phyloP scores from a whole-genome alignment of 2,113 vertebrate genomes.

The Chelonoidis abingdonii region DNA sequence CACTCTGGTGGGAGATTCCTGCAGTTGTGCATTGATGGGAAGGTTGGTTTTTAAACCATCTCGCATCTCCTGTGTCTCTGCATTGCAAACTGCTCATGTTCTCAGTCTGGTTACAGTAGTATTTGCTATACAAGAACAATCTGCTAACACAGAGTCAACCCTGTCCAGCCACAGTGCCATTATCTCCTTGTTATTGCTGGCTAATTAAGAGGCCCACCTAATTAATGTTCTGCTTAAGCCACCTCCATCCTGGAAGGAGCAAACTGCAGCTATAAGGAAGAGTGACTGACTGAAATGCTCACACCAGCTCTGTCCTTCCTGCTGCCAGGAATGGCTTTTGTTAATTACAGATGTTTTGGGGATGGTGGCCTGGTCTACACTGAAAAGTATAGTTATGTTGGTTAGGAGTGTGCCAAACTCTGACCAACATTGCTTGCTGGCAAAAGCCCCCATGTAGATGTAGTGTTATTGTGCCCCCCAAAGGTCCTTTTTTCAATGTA shows the following conservation, averaged over 20 bases:
- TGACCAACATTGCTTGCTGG: not conserved
- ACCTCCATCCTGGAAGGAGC: not conserved
- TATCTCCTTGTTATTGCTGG: not conserved
- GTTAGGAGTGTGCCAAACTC: not conserved
- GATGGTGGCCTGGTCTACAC: not conserved
- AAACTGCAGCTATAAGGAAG: not conserved
- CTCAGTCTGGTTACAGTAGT: not conserved
- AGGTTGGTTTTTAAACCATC: not conserved
- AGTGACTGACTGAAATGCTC: not conserved
- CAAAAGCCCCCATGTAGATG: not conserved
- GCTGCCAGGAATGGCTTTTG: not conserved
- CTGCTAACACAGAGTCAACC: not conserved
- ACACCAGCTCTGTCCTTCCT: not conserved
- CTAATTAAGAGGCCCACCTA: not conserved
- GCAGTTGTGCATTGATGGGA: not conserved
- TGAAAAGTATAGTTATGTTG: not conserved
- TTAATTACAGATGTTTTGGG: not conserved
- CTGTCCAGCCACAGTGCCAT: not conserved
- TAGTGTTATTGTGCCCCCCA: not conserved
- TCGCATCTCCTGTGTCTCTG: too few species aligned
- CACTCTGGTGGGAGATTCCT: too few species aligned
- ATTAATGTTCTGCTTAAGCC: accelerated
- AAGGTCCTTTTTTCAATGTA: not conserved
- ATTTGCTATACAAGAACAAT: not conserved
- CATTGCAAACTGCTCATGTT: not conserved